These are phyloP conservation scores for Delphinapterus leucas DNA, from an alignment of 2,113 vertebrate species.

Conservation along the genomic window DNA sequence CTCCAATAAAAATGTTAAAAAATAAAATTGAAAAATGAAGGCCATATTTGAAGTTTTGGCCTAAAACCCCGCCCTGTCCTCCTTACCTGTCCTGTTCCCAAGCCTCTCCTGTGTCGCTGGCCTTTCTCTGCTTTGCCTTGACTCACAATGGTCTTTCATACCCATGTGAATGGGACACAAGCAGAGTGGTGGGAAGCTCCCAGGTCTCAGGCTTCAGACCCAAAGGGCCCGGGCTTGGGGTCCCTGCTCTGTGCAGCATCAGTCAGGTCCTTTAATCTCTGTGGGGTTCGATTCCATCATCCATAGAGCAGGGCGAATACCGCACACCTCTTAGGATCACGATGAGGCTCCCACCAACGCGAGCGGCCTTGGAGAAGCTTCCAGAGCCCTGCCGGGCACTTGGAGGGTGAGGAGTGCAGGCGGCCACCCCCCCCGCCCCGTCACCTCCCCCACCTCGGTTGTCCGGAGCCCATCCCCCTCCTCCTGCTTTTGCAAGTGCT, in stretches of 20 bases:
- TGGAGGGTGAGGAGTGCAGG: rapidly evolving
- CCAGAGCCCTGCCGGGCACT: neutral
- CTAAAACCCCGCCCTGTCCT: neutral
- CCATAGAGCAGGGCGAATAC: neutral
- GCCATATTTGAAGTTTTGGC: neutral
- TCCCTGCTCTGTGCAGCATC: neutral
- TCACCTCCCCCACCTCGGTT: neutral
- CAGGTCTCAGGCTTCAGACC: neutral
- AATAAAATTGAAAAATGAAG: neutral
- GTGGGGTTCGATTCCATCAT: neutral
- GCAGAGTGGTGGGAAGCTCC: too few species aligned
- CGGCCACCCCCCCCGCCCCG: rapidly evolving
- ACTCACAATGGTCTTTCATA: too few species aligned
- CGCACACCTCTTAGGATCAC: neutral
- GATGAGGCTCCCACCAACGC: rapidly evolving
- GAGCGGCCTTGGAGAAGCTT: neutral
- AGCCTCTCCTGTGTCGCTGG: rapidly evolving
- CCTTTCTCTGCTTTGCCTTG: neutral
- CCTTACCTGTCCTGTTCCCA: neutral
- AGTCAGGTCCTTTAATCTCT: neutral
- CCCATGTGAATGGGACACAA: rapidly evolving
- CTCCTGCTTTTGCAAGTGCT: neutral
- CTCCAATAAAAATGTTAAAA: too few species aligned
- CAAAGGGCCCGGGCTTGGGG: neutral
- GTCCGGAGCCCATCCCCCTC: rapidly evolving